Conservation (phyloP, 2,113 vertebrate genomes). For the Aramus guarauna region DNA sequence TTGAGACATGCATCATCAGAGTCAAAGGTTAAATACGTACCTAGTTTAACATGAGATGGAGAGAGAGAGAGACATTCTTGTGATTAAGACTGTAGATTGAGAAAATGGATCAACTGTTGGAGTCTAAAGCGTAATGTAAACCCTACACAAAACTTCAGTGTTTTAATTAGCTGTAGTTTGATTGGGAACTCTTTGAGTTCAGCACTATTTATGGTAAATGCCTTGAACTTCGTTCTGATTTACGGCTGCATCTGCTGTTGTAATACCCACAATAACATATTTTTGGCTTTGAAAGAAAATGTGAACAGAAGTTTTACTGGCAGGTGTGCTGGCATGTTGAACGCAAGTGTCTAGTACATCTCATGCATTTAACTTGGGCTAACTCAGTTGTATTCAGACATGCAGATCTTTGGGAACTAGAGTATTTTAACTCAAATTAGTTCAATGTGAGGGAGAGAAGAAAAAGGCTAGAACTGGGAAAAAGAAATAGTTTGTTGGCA, state of each 20-base stretch:
- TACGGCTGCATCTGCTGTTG: background rate
- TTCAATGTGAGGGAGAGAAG: background rate
- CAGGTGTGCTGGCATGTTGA: background rate
- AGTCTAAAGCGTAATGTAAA: background rate
- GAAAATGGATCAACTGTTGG: background rate
- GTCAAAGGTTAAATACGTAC: background rate
- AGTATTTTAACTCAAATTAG: background rate
- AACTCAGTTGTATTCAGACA: background rate
- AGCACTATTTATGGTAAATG: background rate
- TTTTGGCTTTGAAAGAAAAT: background rate
- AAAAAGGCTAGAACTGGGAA: background rate
- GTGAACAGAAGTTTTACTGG: background rate
- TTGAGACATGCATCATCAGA: background rate
- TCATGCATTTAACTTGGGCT: background rate
- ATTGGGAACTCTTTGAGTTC: background rate
- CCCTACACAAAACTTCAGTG: background rate
- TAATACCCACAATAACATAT: background rate
- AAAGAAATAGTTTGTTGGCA: background rate
- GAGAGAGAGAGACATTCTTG: background rate
- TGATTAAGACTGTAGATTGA: background rate
- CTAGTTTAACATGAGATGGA: background rate
- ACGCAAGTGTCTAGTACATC: background rate
- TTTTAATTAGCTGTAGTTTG: background rate
- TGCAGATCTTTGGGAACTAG: background rate
- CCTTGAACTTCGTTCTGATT: background rate